phyloP scores from a whole-genome alignment of 2,113 vertebrate genomes.

The Amazona vittata region DNA sequence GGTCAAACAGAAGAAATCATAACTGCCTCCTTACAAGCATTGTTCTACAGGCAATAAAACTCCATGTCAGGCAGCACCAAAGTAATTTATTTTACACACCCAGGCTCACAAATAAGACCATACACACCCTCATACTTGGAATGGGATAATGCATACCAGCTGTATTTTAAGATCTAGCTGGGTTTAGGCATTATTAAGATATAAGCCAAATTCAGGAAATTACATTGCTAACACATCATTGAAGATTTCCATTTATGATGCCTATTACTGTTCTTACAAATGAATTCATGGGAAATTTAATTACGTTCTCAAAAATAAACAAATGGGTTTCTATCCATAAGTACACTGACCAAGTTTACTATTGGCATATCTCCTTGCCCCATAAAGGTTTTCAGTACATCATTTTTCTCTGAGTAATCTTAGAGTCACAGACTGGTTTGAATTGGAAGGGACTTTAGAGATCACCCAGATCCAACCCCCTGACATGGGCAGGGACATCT shows the following conservation, averaged over 20 bases:
- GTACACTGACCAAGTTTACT: constrained; percentile 35
- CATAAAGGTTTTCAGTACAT: constrained; percentile 26
- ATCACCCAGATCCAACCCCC: not conserved
- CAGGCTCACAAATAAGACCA: not conserved
- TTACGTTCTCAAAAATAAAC: constrained; percentile 56
- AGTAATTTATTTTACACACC: not conserved
- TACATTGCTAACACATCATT: constrained; percentile 38
- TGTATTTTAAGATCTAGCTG: constrained; percentile 38
- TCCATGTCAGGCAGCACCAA: not conserved
- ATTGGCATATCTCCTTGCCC: constrained; percentile 21
- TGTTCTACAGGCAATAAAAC: not conserved
- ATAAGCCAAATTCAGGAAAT: constrained; percentile 50
- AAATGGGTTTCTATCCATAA: constrained; percentile 51
- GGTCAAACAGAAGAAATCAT: not conserved
- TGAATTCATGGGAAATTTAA: constrained; percentile 66
- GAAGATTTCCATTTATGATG: constrained; percentile 42
- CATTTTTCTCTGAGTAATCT: constrained; percentile 52
- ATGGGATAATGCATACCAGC: constrained; percentile 39
- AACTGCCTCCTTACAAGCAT: not conserved
- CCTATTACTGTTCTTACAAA: constrained; percentile 46
- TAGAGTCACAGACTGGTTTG: not conserved
- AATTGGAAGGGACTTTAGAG: not conserved
- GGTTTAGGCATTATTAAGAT: constrained; percentile 22
- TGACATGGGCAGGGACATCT: not conserved
- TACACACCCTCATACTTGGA: not conserved